Base-by-base conservation (phyloP, 2,113 vertebrate genomes). In the Hemiscyllium ocellatum region DNA sequence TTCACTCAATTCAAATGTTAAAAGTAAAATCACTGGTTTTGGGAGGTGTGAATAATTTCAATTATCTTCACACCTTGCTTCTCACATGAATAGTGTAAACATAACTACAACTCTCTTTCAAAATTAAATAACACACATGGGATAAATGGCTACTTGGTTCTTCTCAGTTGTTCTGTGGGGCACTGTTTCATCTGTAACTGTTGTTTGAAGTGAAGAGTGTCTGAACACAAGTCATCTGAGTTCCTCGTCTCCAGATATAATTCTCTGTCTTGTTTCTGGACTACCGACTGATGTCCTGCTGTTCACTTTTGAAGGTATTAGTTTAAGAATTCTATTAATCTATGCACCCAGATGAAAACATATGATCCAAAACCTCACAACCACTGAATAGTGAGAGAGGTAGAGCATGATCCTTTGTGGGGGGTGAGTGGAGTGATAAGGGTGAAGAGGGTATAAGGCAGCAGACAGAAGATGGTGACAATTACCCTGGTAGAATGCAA, bases 151-250 rank as follows among this genome's bases (percentile, higher is more conserved):
- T 37, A 42, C 89, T 37, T 91, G 89, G 56, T 61, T 91, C 56
- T 37, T 93, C 89, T 93, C 65, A 20, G 89, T n/a, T n/a, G n/a
- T 37, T 93, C 89, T n/a, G 29, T 68, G 89, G 56, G 89, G 33
- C 89, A 66, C n/a, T 93, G 61, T 61, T 93, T 93, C 61, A 93
- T 93, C 89, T 65, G 37, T 42, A 5, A 93, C 61, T 20, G 61
- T 61, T 68, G 17, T 68, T 93, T 93, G 89, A 93, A 93, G 89
- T 93, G 89, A 93, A 93, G 56, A 17, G 50, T 90, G 65, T 90
- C 61, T 65, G 26, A 33, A 65, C 3, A 1, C 87, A 90, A 29
- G 65, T 56, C 65, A 56, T 56, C 29, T 91, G 56, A 65, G 12
- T 65, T 93, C 89, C 33, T 66, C 6, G 33, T 93, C 65, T 93